Percentiles rank a stretch among this genome's conserved stretches.
Conservation (phyloP, 2,113 vertebrate species). For the Labeo catla region DNA sequence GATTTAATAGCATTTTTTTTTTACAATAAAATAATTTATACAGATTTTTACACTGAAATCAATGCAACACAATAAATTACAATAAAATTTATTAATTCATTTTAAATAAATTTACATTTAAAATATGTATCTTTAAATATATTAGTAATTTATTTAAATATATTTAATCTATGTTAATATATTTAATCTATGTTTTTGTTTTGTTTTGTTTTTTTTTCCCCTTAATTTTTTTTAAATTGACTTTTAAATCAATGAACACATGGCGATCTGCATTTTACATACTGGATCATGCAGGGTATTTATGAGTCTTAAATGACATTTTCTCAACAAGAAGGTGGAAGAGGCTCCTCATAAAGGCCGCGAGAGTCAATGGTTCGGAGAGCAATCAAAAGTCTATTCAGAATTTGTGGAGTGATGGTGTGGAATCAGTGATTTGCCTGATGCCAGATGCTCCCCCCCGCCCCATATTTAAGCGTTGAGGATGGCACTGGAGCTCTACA, state of each 20-base stretch:
- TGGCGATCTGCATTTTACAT: constrained; percentile 14
- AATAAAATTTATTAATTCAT: too few species aligned
- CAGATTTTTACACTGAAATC: too few species aligned
- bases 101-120: too few species aligned
- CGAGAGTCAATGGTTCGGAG: constrained; percentile 48
- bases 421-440: neutral
- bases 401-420: neutral
- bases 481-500: neutral
- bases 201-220: too few species aligned
- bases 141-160: too few species aligned
- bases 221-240: too few species aligned
- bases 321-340: neutral
- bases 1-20: neutral
- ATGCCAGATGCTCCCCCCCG: neutral
- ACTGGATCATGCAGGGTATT: constrained; percentile 19
- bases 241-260: constrained; percentile 36
- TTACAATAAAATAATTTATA: neutral
- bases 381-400: constrained; percentile 46
- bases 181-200: too few species aligned
- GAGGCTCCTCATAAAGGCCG: constrained; percentile 4
- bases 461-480: neutral
- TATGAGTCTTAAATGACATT: constrained; percentile 8
- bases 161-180: too few species aligned
- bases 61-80: too few species aligned
- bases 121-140: too few species aligned